Base-by-base conservation (phyloP, 2,113 vertebrate genomes). In the Nipponia nippon region DNA sequence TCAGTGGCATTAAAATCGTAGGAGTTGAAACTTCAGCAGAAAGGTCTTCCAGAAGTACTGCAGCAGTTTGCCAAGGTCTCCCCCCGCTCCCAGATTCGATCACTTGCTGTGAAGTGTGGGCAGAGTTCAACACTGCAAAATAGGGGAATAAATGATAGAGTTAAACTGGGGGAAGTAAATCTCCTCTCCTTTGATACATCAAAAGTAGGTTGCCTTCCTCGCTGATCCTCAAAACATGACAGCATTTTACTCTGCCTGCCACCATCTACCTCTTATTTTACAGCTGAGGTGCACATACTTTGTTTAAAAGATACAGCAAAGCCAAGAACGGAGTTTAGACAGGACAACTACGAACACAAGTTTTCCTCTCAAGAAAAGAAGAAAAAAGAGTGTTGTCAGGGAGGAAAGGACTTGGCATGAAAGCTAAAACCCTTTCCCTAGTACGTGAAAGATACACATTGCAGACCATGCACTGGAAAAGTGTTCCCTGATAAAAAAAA, bases 391-490 rank as follows among this genome's bases (percentile, higher is more conserved):
- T 88, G 30, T 59, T 87, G 73, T 73, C 62, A 69, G 58, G 65
- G 32, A 92, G 59, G 50, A 95, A 90, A 77, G n/a, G 49, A 73
- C 65, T 78, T 92, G 85, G 82, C 32, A 78, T 13, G 21, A 88
- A 93, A 88, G 59, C n/a, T 80, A 69, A 91, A 96, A 96, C 90
- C 71, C 55, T 82, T 95, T 82, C 70, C 69, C 49, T 55, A 87
- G 26, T 75, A 87, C 0, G 8, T 86, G 76, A 86, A 89, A 94
- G 59, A 89, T n/a, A 83, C 56, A 78, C 59, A 40, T 19, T 61
- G 80, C 59, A 86, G 46, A 80, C 25, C 49, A 87, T 63, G 56
- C 21, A 46, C 21, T 83, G 58, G 36, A 77, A 92, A 90, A 94
- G 16, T 7, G 2, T 40, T 62, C 49, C 3, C 2, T 58, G 76